These are phyloP conservation scores for Chiridota heheva DNA, from an alignment of 35 echinoderm and acorn worm genomes.

Conservation along the genomic window DNA sequence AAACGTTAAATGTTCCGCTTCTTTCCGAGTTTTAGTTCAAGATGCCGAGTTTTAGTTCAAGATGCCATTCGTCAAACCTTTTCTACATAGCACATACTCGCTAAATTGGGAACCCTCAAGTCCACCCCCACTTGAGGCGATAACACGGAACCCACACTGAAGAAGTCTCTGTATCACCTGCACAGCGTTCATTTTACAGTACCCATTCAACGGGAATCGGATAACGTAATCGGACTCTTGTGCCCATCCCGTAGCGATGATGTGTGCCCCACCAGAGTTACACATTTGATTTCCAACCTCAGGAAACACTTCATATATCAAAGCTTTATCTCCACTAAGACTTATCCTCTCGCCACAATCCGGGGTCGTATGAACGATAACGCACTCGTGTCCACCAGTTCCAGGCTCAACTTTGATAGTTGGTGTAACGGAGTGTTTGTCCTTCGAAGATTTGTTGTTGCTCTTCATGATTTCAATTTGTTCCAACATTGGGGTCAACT, in stretches of 20 bases:
- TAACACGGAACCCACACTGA: constrained; percentile 80
- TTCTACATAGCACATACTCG: constrained; percentile 91
- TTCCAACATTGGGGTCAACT: constrained; percentile 74
- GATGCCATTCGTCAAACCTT: constrained; percentile 30
- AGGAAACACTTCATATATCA: constrained; percentile 95
- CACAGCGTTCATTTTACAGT: constrained; percentile 87
- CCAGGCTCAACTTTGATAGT: constrained; percentile 64
- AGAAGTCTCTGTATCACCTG: constrained; percentile 90
- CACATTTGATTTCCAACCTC: constrained; percentile 87
- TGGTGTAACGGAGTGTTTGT: constrained; percentile 13
- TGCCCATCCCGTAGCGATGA: constrained; percentile 77
- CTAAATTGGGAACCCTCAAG: constrained; percentile 95
- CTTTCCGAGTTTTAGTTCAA: too few species aligned
- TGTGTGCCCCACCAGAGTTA: constrained; percentile 69
- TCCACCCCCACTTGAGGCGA: constrained; percentile 88
- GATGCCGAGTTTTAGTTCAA: constrained; percentile 43
- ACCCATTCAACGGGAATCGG: constrained; percentile 88
- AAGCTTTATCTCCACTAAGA: constrained; percentile 85
- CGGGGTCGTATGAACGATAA: constrained; percentile 89
- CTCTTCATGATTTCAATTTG: constrained; percentile 58
- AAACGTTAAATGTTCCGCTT: too few species aligned
- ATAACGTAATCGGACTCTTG: constrained; percentile 93
- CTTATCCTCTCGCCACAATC: constrained; percentile 92
- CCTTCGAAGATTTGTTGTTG: constrained; percentile 19
- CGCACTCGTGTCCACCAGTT: constrained; percentile 68